Percentiles rank a stretch among this genome's conserved stretches.
Conservation (phyloP, 2,797 vertebrate genomes). For the Apogon hyalosoma region DNA sequence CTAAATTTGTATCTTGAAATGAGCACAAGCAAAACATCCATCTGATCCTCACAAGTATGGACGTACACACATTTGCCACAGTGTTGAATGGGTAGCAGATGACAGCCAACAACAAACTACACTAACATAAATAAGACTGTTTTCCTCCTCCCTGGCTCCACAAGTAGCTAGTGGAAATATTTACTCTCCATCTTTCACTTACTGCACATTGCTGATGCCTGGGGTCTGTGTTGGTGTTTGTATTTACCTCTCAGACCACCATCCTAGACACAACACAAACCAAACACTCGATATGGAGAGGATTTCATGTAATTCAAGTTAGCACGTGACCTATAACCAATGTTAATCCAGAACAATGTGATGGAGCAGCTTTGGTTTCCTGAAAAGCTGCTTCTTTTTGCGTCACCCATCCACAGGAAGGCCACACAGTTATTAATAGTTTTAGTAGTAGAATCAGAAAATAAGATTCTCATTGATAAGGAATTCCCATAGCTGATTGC, state of each 20-base stretch:
- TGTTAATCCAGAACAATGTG: conserved; percentile 22
- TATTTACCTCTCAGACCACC: conserved; percentile 66
- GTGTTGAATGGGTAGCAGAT: conserved; percentile 61
- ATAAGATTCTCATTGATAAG: conserved; percentile 66
- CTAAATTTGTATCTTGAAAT: conserved; percentile 15
- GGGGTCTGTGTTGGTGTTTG: conserved; percentile 59
- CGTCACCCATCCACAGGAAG: conserved; percentile 49
- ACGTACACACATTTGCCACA: conserved; percentile 19
- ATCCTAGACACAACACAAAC: conserved; percentile 46
- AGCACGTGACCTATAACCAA: conserved; percentile 36
- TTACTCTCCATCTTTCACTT: conserved; percentile 67
- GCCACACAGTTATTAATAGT: conserved; percentile 61
- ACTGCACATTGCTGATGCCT: conserved; percentile 35
- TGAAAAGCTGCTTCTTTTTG: conserved; percentile 60
- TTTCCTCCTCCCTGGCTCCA: conserved; percentile 59
- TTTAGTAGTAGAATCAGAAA: conserved; percentile 46
- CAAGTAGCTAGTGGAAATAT: conserved; percentile 77
- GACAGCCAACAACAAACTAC: conserved; percentile 42
- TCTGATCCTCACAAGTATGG: conserved; percentile 1
- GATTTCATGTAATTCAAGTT: conserved; percentile 51
- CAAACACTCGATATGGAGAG: conserved; percentile 40
- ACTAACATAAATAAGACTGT: conserved; percentile 57
- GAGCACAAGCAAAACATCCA: not conserved
- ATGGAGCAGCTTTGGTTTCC: conserved; percentile 52
- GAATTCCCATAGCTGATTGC: conserved; percentile 52